These are phyloP conservation scores for Magallana angulata DNA, from an alignment of 1,140 invertebrate genomes.

Conservation along the genomic window DNA sequence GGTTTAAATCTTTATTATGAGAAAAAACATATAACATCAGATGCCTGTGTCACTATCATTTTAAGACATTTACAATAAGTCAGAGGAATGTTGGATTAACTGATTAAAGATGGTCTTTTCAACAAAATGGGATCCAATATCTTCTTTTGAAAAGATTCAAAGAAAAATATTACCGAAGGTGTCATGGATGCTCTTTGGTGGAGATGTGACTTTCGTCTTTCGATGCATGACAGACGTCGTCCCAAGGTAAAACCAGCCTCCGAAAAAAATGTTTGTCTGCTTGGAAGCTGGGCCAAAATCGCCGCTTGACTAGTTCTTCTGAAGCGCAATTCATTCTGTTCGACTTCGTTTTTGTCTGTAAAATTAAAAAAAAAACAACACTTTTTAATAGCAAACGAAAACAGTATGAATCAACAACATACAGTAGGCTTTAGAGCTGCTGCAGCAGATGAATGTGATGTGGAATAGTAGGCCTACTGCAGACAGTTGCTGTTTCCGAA, in stretches of 20 bases:
- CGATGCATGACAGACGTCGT: neutral
- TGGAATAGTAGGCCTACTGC: neutral
- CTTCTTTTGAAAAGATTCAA: no score
- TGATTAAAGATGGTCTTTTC: no score
- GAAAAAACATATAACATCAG: no score
- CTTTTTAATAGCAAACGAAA: no score
- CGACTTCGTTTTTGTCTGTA: neutral
- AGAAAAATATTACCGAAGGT: neutral
- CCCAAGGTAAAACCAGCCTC: constrained; percentile 2
- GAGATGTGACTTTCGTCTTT: neutral
- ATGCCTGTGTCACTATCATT: no score
- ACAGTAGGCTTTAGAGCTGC: no score
- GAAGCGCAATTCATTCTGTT: constrained; percentile 29
- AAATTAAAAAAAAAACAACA: neutral
- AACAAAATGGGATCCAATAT: no score
- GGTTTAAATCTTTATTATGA: no score
- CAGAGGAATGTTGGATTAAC: no score
- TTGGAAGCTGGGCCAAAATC: constrained; percentile 49
- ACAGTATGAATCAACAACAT: no score
- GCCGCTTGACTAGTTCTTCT: constrained; percentile 40
- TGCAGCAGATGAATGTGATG: neutral
- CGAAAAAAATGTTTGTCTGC: constrained; percentile 16
- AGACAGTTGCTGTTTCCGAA: neutral
- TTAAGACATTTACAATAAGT: no score
- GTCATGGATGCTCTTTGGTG: neutral